Evolutionary conservation across 2,888 invertebrate genomes (phyloP).

Genomic region (Apodemia zela): DNA sequence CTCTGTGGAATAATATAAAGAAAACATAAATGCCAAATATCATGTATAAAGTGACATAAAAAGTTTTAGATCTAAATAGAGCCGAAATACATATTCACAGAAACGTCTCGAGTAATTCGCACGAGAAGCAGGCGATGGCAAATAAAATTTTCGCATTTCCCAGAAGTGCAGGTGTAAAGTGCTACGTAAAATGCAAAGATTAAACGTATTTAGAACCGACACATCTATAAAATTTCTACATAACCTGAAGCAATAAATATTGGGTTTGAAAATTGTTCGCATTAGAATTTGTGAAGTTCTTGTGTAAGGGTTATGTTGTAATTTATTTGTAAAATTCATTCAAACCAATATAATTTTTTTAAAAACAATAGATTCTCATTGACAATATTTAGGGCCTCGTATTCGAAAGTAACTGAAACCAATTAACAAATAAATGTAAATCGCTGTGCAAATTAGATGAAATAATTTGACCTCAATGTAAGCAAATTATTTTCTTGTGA

Average conservation of each 20-base stretch:
- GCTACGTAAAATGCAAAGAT: conserved; percentile 39
- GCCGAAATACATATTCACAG: conserved; percentile 31
- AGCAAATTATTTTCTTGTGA: too few species aligned
- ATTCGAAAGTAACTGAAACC: too few species aligned
- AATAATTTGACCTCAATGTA: too few species aligned
- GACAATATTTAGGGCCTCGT: too few species aligned
- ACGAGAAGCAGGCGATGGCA: conserved; percentile 33
- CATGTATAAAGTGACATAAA: neutral
- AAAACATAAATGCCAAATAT: neutral
- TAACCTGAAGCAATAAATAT: neutral
- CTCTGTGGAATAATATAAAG: too few species aligned
- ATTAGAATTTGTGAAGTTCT: too few species aligned
- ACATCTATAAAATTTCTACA: neutral
- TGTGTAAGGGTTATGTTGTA: too few species aligned
- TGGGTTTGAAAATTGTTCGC: neutral
- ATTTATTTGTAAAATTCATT: too few species aligned
- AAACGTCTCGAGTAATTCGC: conserved; percentile 29
- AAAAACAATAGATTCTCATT: too few species aligned
- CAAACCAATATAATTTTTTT: too few species aligned
- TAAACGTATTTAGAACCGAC: neutral
- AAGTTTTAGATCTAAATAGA: conserved; percentile 4
- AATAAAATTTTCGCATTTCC: conserved; percentile 45
- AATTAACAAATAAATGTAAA: too few species aligned
- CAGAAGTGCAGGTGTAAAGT: conserved; percentile 33
- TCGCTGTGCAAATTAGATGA: too few species aligned